phyloP scores from a whole-genome alignment of 2,888 invertebrate genomes.

The Monoplex corrugatus region DNA sequence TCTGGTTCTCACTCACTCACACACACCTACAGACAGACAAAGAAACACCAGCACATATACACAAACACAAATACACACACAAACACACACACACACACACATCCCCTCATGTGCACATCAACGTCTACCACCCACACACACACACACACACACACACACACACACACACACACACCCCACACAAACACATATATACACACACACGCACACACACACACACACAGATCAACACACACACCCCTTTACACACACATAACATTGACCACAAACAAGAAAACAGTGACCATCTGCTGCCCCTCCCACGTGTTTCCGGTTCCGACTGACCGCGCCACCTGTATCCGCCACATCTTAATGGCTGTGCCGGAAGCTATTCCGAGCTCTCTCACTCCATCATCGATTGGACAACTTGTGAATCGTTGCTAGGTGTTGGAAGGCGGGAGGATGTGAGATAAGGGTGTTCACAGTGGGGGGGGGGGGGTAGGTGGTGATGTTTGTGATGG shows the following conservation, averaged over 20 bases:
- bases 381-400: too few species aligned
- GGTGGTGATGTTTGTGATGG: too few species aligned
- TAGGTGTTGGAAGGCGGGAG: too few species aligned
- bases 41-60: not conserved
- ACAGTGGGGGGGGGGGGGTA: too few species aligned
- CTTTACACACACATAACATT: not conserved
- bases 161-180: not conserved
- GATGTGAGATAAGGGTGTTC: too few species aligned
- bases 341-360: too few species aligned
- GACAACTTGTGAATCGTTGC: too few species aligned
- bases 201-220: not conserved
- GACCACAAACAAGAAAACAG: not conserved
- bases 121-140: not conserved
- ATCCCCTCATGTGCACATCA: not conserved
- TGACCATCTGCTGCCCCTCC: too few species aligned
- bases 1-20: not conserved
- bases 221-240: not conserved
- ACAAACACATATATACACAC: not conserved
- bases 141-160: not conserved
- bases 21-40: not conserved
- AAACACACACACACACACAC: not conserved
- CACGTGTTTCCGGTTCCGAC: too few species aligned
- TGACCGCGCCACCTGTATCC: too few species aligned
- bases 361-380: too few species aligned
- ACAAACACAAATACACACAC: not conserved